phyloP scores from a whole-genome alignment of 2,888 invertebrate genomes.

The Drosophila rubida region DNA sequence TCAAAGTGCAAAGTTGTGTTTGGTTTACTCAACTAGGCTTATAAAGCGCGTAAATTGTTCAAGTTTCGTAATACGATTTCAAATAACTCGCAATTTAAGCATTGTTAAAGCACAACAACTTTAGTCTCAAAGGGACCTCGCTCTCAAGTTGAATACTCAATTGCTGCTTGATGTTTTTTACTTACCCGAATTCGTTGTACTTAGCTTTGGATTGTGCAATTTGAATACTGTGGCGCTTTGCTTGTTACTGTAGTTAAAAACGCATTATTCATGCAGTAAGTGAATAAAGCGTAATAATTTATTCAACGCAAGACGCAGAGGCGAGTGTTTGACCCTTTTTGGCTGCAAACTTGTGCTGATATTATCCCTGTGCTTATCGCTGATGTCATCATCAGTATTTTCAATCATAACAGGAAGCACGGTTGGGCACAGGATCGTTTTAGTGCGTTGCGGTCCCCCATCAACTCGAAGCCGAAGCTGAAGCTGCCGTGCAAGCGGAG shows the following conservation, averaged over 20 bases:
- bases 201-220: neutral
- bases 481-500: conserved; percentile 5
- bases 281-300: neutral
- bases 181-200: neutral
- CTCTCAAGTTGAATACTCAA: no score
- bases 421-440: conserved; percentile 27
- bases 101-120: neutral
- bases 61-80: neutral
- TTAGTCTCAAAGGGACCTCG: neutral
- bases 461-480: neutral
- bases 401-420: conserved; percentile 47
- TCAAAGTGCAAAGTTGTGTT: neutral
- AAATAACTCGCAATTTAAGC: neutral
- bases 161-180: neutral
- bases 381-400: conserved; percentile 33
- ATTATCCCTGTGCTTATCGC: conserved; percentile 12
- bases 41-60: neutral
- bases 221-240: neutral
- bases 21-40: no score
- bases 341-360: neutral
- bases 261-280: neutral
- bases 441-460: conserved; percentile 1
- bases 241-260: neutral
- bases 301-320: neutral
- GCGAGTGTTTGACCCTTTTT: neutral